Base-by-base conservation (phyloP, 2,888 invertebrate species). In the Eupithecia abbreviata region DNA sequence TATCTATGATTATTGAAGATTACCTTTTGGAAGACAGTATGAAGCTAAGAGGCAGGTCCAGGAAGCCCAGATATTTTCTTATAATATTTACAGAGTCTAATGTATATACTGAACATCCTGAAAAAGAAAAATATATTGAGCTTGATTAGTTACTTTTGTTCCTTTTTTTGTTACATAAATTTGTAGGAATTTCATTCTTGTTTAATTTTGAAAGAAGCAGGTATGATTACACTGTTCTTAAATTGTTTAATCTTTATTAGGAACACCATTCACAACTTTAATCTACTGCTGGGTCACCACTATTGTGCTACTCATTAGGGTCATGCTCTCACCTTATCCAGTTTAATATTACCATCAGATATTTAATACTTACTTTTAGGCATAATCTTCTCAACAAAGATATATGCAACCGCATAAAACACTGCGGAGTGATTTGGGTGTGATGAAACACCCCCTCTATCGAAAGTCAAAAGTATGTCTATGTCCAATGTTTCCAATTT, bases 361-460 rank as follows among this genome's bases (percentile, higher is more conserved):
- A 69, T 47, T 30, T 49, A 0, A 55, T 49, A 80, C 96, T 96
- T 90, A 97, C 97, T 96, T 90, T 96, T 95, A 84, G 97, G 97
- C 93, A 98, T 95, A 90, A 96, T 95, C 88, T 96, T 96, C 85
- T 97, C 96, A 88, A 97, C 96, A 90, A 97, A 97, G 87, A 98
- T 95, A 86, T 97, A 97, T 74, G 97, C 97, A 72, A 98, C 95
- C 74, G 97, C 97, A 93, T 97, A 97, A 90, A 97, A 98, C 80
- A 98, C 96, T 78, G 98, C 97, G 80, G 96, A 96, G 90, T 99
- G 99, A 94, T 99, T 99, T 43, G 96, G 95, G 93, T 99, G 99
- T 7, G 97, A 97, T 84, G 99, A 99, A 7, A 99, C 97, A 72
- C 99, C 99, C 88, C 97, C 96, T 86, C 97, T 96, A 93, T 99